Conservation (phyloP, 2,888 invertebrate genomes). For the Metallyticus violacea region DNA sequence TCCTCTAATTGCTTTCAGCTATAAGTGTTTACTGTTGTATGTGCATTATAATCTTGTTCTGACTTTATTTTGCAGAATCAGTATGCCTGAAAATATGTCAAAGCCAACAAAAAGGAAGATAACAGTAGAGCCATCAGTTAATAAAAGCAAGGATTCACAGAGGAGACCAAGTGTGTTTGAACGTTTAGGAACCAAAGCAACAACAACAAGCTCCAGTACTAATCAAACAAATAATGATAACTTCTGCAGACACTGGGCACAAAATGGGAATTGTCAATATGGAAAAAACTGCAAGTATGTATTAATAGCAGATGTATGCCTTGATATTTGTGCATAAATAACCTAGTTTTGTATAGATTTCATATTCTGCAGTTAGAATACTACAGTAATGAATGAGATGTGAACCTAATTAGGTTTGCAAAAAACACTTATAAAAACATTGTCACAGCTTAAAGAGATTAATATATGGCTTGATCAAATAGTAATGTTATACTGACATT, state of each 20-base stretch:
- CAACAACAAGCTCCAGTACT: constrained; percentile 44
- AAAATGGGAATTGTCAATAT: constrained; percentile 73
- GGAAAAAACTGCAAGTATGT: constrained; percentile 70
- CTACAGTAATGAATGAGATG: no score
- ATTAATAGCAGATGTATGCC: no score
- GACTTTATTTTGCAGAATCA: constrained; percentile 2
- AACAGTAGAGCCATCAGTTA: constrained; percentile 70
- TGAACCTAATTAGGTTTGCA: no score
- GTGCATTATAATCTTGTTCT: background rate
- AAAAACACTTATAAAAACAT: no score
- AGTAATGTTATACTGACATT: no score
- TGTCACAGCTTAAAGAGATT: no score
- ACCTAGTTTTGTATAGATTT: no score
- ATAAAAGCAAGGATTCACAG: constrained; percentile 54
- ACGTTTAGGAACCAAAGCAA: constrained; percentile 72
- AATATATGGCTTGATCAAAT: no score
- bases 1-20: no score
- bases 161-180: constrained; percentile 79
- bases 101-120: constrained; percentile 74
- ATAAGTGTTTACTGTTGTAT: no score
- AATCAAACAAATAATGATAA: constrained; percentile 46
- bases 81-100: constrained; percentile 53
- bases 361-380: no score
- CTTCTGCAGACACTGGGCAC: constrained; percentile 74
- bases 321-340: no score